Evolutionary conservation across 2,797 vertebrate genomes (phyloP), one percentile per base, ranked within the genome.

Genomic region (Acestrorhynchus altus): DNA sequence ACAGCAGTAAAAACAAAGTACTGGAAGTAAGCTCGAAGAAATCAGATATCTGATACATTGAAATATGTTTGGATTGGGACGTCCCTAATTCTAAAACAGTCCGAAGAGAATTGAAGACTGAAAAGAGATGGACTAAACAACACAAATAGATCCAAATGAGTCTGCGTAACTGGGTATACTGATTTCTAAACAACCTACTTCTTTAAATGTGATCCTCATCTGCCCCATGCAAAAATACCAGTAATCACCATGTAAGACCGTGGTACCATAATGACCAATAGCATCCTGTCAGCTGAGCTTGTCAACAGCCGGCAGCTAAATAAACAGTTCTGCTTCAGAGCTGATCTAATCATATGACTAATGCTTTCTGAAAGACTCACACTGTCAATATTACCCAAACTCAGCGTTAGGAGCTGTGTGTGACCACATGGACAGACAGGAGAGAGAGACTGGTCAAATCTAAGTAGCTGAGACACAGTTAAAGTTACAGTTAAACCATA

Each of bases 231-330:
- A 28, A 49, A 42, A 31, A 26, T 13, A 74, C 18, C 22, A 12
- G 8, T 26, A 16, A 69, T 1, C 20, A 18, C 8, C 7, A 1
- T 44, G 35, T 70, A 16, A 28, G 39, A 26, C 40, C 40, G 16
- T 39, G 44, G 46, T 15, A 54, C 3, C 4, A 1, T 26, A 20
- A 42, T n/a, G n/a, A 42, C 11, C 40, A n/a, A 61, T 16, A 57
- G 7, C 24, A 24, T 51, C 18, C 15, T 7, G 44, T 52, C 64
- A 79, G 54, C 56, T 75, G 46, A 75, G 64, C 20, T 13, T 16
- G 15, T 46, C 52, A 59, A 47, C 1, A 64, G 44, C 66, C 35
- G 15, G 47, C 12, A n/a, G 22, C 59, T 57, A 51, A 51, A 20
- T 2, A 20, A 8, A 4, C 5, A n/a, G 51, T 52, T 22, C 7